Evolutionary conservation across 1,140 invertebrate genomes (phyloP), one percentile per base, ranked within the genome.

Genomic region (Sitobion miscanthi): DNA sequence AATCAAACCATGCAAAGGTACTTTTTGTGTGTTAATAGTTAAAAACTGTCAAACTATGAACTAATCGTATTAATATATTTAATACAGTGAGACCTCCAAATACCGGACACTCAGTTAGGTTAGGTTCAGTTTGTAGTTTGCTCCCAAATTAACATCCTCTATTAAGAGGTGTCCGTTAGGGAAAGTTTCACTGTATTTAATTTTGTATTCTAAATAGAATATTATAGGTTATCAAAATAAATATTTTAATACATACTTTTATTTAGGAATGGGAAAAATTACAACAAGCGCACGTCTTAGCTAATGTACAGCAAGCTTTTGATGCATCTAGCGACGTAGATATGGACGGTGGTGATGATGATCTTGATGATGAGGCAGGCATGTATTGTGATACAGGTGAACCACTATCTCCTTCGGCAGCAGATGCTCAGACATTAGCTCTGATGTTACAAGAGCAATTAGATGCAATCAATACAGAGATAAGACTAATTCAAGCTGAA

Each of bases 381-480:
- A 95, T 96, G 94, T 97, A 97, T 94, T 97, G 96, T 62, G 97
- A 96, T 93, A 97, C 97, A 93, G 96, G 96, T 95, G 96, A 93
- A 93, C 91, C 77, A 62, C 38, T 93, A 2, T 96, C 96, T 85
- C 94, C 94, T 25, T 96, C 96, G 0, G 96, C 96, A 0, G 98
- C 98, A 14, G 99, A 99, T 95, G 99, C 99, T 52, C 99, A 99
- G 95, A 99, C 99, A 0, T 96, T 99, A 93, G 99, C 99, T 45
- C 96, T 99, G 94, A 99, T 99, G 98, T 96, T 99, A 94, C 99
- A 99, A 95, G 99, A 99, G 95, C 99, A 99, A 95, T 96, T 99
- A 87, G 99, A 99, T 96, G 99, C 99, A 94, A 99, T 99, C 94
- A 99, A 99, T 96, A 99, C 99, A 95, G 99, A 99, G 96, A 99